A percentile compares a stretch with the other conserved stretches of the same genome.
phyloP scores from a whole-genome alignment of 1,140 invertebrate species.

The Drosophila melanogaster region DNA sequence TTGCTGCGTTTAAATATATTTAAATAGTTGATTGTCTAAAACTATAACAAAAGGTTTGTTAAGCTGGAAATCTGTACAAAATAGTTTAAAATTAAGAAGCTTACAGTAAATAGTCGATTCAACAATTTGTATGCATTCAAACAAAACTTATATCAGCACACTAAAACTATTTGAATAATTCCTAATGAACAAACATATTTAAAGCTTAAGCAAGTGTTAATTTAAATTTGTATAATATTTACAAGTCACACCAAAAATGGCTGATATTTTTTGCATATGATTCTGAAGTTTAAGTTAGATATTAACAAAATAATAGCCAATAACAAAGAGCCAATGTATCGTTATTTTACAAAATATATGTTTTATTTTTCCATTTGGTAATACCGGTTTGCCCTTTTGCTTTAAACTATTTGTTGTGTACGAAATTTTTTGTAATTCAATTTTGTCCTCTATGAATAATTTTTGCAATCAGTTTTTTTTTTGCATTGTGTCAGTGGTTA shows the following conservation, averaged over 20 bases:
- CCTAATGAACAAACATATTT: slow-evolving; percentile 13
- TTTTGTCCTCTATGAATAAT: slow-evolving; percentile 17
- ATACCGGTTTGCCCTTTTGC: slow-evolving; percentile 7
- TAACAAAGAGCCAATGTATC: slow-evolving; percentile 6
- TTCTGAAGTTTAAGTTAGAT: slow-evolving; percentile 1
- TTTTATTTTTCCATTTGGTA: slow-evolving; percentile 3
- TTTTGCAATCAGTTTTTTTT: slow-evolving; percentile 9
- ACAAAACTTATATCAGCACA: slow-evolving; percentile 20
- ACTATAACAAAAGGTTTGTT: slow-evolving; percentile 77
- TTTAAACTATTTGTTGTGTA: slow-evolving; percentile 16
- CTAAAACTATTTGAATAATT: slow-evolving; percentile 19
- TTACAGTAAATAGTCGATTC: slow-evolving; percentile 10
- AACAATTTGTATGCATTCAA: slow-evolving; percentile 25
- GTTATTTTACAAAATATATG: slow-evolving; percentile 27
- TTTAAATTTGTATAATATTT: slow-evolving; percentile 22
- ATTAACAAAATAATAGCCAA: slow-evolving; percentile 6
- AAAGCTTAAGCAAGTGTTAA: slow-evolving; percentile 22
- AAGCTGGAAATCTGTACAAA: slow-evolving; percentile 56
- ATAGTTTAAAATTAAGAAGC: slow-evolving; percentile 24
- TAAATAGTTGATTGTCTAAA: slow-evolving; percentile 79
- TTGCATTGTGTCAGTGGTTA: slow-evolving; percentile 18
- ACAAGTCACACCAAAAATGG: slow-evolving; percentile 35
- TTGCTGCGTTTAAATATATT: slow-evolving; percentile 49
- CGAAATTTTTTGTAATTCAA: slow-evolving; percentile 7
- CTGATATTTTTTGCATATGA: slow-evolving; percentile 1